These are phyloP conservation scores for Lochmaea crataegi DNA, from an alignment of 2,888 invertebrate species.

Conservation along the genomic window DNA sequence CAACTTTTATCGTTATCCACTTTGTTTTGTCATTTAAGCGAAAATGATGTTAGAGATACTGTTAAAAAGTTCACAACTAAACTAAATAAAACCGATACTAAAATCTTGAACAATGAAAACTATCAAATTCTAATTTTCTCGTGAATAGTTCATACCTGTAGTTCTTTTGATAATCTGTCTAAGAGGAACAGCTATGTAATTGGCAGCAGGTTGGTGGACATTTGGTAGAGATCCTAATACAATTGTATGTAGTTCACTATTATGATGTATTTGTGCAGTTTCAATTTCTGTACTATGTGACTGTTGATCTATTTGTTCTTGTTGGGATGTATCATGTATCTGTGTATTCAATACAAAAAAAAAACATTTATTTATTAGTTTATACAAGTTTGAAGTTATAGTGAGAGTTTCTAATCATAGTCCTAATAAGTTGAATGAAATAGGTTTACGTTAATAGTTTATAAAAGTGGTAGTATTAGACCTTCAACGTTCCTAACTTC, in stretches of 20 bases:
- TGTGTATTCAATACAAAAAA: background rate
- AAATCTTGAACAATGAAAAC: background rate
- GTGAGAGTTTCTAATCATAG: too few relatives aligned
- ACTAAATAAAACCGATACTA: too few relatives aligned
- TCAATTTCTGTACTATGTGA: constrained; percentile 11
- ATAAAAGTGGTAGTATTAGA: too few relatives aligned
- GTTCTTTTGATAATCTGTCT: constrained; percentile 58
- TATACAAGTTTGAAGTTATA: too few relatives aligned
- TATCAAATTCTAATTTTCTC: background rate
- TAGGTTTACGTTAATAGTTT: too few relatives aligned
- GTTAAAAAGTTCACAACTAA: too few relatives aligned
- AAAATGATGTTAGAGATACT: too few relatives aligned
- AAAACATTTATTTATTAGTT: background rate
- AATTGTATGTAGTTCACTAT: constrained; percentile 4
- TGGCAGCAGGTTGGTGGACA: constrained; percentile 15
- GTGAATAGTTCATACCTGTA: constrained; percentile 48
- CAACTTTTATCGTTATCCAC: too few relatives aligned
- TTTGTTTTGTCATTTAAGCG: too few relatives aligned
- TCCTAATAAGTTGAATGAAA: too few relatives aligned
- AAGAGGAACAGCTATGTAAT: constrained; percentile 22
- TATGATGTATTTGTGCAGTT: constrained; percentile 2
- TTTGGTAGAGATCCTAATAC: background rate
- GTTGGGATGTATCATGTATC: background rate
- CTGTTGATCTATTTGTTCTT: constrained; percentile 12
- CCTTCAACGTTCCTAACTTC: too few relatives aligned